Evolutionary conservation across 2,888 invertebrate species (phyloP).

Genomic region (Cryptocheilus praepositus): DNA sequence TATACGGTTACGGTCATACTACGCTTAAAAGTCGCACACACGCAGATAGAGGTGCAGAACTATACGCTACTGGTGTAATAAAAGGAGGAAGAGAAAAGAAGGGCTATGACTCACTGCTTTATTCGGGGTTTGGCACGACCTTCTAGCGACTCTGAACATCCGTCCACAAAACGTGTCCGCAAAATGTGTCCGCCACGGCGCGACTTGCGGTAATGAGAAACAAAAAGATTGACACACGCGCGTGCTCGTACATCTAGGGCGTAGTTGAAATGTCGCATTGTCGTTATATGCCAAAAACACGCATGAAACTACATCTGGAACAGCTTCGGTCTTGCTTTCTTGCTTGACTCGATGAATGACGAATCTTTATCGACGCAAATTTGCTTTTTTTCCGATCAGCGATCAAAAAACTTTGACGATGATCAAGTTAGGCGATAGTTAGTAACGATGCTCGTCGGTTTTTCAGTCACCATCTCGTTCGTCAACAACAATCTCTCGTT

Average conservation of each 20-base stretch:
- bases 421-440: too few species aligned
- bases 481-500: neutral
- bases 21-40: conserved; percentile 26
- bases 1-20: neutral
- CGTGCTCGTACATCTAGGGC: neutral
- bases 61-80: conserved; percentile 48
- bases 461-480: too few species aligned
- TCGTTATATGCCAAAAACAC: neutral
- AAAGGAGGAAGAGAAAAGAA: conserved; percentile 54
- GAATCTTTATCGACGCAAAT: too few species aligned
- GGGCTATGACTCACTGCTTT: conserved; percentile 58
- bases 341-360: neutral
- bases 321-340: conserved; percentile 3
- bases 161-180: conserved; percentile 48
- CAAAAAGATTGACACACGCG: conserved; percentile 3
- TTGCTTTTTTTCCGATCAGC: too few species aligned
- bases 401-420: conserved; percentile 1
- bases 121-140: conserved; percentile 58
- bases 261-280: neutral
- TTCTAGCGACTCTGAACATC: conserved; percentile 53
- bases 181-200: conserved; percentile 12
- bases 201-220: conserved; percentile 2
- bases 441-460: too few species aligned
- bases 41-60: conserved; percentile 36
- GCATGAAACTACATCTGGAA: neutral